Evolutionary conservation across 2,888 invertebrate genomes (phyloP).

Genomic region (Orchestes rusci): DNA sequence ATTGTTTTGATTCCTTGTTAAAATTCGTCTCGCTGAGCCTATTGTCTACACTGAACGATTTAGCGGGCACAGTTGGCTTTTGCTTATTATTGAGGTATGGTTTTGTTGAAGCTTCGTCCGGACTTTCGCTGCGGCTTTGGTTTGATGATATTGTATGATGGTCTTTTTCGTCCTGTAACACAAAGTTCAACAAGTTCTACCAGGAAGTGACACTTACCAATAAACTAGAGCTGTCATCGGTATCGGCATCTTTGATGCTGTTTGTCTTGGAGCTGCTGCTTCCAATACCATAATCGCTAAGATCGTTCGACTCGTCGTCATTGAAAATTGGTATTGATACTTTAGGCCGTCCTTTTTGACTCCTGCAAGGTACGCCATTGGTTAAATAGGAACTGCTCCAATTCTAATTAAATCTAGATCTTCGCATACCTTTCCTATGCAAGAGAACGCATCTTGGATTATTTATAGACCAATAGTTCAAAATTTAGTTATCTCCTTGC

Average conservation of each 20-base stretch:
- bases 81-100: no score
- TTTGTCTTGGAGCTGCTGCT: slow-evolving; percentile 38
- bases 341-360: slow-evolving; percentile 50
- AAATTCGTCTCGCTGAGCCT: slow-evolving; percentile 38
- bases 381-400: not conserved
- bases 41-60: slow-evolving; percentile 13
- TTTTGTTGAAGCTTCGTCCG: slow-evolving; percentile 38
- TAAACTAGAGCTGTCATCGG: slow-evolving; percentile 36
- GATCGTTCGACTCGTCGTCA: slow-evolving; percentile 76
- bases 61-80: not conserved
- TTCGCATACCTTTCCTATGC: no score
- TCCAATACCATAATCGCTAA: slow-evolving; percentile 73
- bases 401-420: no score
- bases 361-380: no score
- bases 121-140: slow-evolving; percentile 38
- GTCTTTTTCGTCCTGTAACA: slow-evolving; percentile 36
- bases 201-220: slow-evolving; percentile 30
- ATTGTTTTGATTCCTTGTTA: slow-evolving; percentile 70
- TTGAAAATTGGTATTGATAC: slow-evolving; percentile 61
- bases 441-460: no score
- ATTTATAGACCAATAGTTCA: no score
- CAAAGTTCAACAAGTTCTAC: slow-evolving; percentile 12
- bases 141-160: slow-evolving; percentile 34
- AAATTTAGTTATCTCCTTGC: no score
- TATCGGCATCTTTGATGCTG: slow-evolving; percentile 40